Evolutionary conservation across 2,888 invertebrate genomes (phyloP).

Genomic region (Monoplex corrugatus): DNA sequence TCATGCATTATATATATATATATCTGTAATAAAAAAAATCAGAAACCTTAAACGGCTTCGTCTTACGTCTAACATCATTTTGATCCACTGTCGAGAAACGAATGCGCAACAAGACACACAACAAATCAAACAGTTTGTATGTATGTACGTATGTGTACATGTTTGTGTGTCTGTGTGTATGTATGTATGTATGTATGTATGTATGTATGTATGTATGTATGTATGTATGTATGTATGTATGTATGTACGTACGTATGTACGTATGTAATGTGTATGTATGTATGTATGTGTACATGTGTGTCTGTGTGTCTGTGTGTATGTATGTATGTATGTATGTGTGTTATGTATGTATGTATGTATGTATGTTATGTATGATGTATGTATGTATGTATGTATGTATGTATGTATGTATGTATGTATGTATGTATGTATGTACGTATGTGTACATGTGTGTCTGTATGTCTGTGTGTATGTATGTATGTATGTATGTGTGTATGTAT

Average conservation of each 20-base stretch:
- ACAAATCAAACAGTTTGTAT: no score
- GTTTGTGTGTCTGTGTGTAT: constrained; percentile 29
- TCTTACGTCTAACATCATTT: no score
- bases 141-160: constrained; percentile 11
- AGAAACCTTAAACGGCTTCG: background rate
- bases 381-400: background rate
- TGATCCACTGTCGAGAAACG: background rate
- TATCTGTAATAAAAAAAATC: no score
- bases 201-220: constrained; percentile 2
- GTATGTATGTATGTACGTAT: no score
- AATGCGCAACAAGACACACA: no score
- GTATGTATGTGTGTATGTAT: background rate
- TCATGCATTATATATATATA: constrained; percentile 4
- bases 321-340: background rate
- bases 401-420: no score
- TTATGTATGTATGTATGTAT: background rate
- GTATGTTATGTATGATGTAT: no score
- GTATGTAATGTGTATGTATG: constrained; percentile 15
- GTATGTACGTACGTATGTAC: constrained; percentile 17
- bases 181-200: constrained; percentile 27
- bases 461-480: background rate
- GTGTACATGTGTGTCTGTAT: constrained; percentile 15
- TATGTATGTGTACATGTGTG: background rate
- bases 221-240: constrained; percentile 35
- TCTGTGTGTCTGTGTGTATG: no score